Evolutionary conservation across 2,888 invertebrate species (phyloP).

Genomic region (Digitonthophagus gazella): DNA sequence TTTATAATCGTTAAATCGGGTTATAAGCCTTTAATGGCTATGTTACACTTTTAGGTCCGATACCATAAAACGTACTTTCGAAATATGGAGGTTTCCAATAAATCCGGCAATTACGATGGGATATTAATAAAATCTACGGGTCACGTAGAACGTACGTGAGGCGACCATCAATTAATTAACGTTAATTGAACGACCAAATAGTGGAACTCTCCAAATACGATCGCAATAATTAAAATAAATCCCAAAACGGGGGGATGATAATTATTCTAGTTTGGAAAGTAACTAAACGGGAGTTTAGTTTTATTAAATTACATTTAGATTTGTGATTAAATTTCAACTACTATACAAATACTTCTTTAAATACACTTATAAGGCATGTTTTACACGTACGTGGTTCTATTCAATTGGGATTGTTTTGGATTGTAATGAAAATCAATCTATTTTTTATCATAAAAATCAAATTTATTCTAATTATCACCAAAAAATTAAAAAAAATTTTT

Average conservation of each 20-base stretch:
- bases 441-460: no score
- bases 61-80: neutral
- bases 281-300: no score
- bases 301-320: no score
- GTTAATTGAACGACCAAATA: neutral
- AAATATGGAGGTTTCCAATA: neutral
- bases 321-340: no score
- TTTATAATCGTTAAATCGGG: neutral
- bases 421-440: no score
- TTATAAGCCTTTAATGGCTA: neutral
- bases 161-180: neutral
- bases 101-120: neutral
- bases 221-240: neutral
- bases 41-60: neutral
- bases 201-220: neutral
- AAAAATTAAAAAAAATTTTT: no score
- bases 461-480: no score
- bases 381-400: no score
- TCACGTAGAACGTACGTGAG: neutral
- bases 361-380: no score
- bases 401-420: no score
- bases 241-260: neutral
- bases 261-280: neutral
- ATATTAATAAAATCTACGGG: neutral
- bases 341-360: no score